These are phyloP conservation scores for Zaprionus kolodkinae DNA, from an alignment of 1,140 invertebrate genomes.

Conservation along the genomic window DNA sequence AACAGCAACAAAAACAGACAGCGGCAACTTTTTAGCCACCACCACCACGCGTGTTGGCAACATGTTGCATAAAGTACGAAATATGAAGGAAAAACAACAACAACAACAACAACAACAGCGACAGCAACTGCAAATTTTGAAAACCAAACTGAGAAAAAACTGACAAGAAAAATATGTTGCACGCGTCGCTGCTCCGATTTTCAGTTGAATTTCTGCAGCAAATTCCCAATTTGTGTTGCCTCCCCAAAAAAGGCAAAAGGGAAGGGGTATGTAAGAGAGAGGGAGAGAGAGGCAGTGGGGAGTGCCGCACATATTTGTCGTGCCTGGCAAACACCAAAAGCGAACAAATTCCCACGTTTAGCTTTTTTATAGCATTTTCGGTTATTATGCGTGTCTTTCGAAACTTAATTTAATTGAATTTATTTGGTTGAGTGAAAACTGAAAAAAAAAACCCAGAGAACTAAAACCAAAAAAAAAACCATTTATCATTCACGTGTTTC, in stretches of 20 bases:
- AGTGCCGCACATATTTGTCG: slow-evolving; percentile 59
- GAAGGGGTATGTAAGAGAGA: neutral
- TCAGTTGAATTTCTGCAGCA: slow-evolving; percentile 52
- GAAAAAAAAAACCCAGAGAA: slow-evolving; percentile 36
- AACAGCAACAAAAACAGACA: slow-evolving; percentile 56
- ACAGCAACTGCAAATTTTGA: slow-evolving; percentile 11
- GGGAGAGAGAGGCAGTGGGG: neutral
- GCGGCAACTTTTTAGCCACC: slow-evolving; percentile 35
- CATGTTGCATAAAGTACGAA: slow-evolving; percentile 53
- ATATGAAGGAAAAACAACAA: slow-evolving; percentile 23
- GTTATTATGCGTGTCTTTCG: slow-evolving; percentile 55
- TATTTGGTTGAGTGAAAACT: slow-evolving; percentile 67
- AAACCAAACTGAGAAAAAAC: slow-evolving; percentile 22
- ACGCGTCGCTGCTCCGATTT: slow-evolving; percentile 64
- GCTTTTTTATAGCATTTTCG: slow-evolving; percentile 39
- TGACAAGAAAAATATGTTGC: slow-evolving; percentile 53
- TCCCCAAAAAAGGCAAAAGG: slow-evolving; percentile 16
- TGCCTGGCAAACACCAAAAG: slow-evolving; percentile 61
- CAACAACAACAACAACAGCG: neutral
- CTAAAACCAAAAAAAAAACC: slow-evolving; percentile 17
- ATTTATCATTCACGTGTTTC: slow-evolving; percentile 67
- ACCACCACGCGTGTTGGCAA: slow-evolving; percentile 53
- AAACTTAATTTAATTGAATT: slow-evolving; percentile 73
- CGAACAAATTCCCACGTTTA: slow-evolving; percentile 73
- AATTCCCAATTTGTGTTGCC: slow-evolving; percentile 65